phyloP scores from a whole-genome alignment of 2,888 invertebrate species.

The Drosophila subquinaria region DNA sequence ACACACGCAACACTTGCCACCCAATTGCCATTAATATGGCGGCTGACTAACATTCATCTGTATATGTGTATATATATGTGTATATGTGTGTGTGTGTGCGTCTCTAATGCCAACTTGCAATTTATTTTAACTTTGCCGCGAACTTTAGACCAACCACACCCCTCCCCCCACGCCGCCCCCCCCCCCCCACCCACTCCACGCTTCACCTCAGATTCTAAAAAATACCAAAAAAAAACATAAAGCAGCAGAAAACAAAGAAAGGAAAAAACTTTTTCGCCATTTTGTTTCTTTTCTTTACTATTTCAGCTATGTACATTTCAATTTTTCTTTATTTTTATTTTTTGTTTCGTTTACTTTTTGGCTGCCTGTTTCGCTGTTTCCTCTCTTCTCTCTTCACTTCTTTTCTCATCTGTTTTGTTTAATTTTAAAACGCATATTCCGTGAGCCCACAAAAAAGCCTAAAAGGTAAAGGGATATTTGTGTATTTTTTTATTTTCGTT shows the following conservation, averaged over 20 bases:
- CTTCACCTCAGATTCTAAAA: neutral
- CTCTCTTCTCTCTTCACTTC: neutral
- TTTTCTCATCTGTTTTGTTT: constrained; percentile 35
- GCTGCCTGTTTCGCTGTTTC: constrained; percentile 28
- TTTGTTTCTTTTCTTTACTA: constrained; percentile 77
- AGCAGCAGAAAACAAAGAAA: constrained; percentile 42
- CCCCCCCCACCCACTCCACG: neutral
- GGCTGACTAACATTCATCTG: constrained; percentile 78
- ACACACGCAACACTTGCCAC: constrained; percentile 74
- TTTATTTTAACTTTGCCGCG: constrained; percentile 80
- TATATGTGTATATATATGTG: constrained; percentile 6
- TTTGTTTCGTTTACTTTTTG: constrained; percentile 27
- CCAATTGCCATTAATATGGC: constrained; percentile 84
- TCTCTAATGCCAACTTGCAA: constrained; percentile 82
- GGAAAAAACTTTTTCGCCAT: constrained; percentile 67
- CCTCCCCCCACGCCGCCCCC: neutral
- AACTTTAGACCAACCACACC: constrained; percentile 68
- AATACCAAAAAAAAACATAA: constrained; percentile 29
- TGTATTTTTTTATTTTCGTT: neutral
- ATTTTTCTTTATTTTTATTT: constrained; percentile 49
- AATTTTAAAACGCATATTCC: constrained; percentile 65
- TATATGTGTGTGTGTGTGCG: constrained; percentile 45
- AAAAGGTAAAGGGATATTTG: constrained; percentile 8
- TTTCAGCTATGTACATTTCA: constrained; percentile 62
- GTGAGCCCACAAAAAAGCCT: constrained; percentile 48